Base-by-base conservation (phyloP, 2,888 invertebrate genomes). In the Harpalus rufipes region DNA sequence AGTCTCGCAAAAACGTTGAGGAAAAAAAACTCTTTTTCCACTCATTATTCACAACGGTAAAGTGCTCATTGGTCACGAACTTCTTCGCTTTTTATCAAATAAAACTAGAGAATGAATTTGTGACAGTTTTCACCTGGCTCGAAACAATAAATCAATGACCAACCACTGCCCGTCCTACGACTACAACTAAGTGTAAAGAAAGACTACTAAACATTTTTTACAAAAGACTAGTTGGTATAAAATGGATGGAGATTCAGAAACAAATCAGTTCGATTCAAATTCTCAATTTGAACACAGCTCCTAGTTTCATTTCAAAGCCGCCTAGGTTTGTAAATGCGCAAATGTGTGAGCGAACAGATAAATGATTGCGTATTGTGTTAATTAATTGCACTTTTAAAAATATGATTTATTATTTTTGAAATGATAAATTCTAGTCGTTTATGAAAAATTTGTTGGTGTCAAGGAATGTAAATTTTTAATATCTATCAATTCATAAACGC, bases 41-140 rank as follows among this genome's bases (percentile, higher is more conserved):
- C 44, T 74, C 68, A 68, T 68, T 74, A 74, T 74, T 74, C 58
- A 56, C n/a, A 58, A 78, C 56, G 78, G 78, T 78, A 58, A 58
- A 78, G 25, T 78, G 78, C 58, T 58, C 16, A 21, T 44, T 58
- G 78, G 78, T 78, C 78, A 78, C 78, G 78, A 78, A 78, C 78
- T 58, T 58, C 58, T 78, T 74, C 25, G 39, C 32, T 78, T 78
- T 78, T 78, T 78, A 32, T 56, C 18, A 58, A 78, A 58, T 78
- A 58, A 78, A 78, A 78, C 58, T 25, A 32, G 32, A 25, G 56
- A 78, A 18, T 74, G 44, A 41, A 56, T 78, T 41, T 78, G 78
- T 78, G 58, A 78, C 58, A 78, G 78, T 78, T 78, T 78, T 78
- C 78, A 58, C 78, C 78, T 78, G 78, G 78, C 14, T 78, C 78